Percentiles rank a stretch among this genome's conserved stretches.
These are phyloP conservation scores for Smittia aterrima DNA, from an alignment of 2,888 invertebrate genomes.

Conservation along the genomic window DNA sequence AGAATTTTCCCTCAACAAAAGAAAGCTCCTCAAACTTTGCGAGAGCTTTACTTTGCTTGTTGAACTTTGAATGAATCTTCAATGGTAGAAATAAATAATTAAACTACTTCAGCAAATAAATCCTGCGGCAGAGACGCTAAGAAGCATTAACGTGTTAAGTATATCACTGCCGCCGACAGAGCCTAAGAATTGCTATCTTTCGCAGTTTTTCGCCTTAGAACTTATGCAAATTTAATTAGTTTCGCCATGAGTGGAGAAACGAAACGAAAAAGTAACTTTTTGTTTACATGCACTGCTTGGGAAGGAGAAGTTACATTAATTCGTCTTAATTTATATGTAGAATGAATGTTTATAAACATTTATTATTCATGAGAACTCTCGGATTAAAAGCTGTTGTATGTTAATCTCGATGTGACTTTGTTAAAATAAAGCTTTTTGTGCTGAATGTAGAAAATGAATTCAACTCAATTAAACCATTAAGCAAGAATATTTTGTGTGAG, in stretches of 20 bases:
- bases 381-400: slow-evolving; percentile 25
- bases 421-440: no score
- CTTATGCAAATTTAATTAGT: slow-evolving; percentile 29
- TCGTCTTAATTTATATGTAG: slow-evolving; percentile 18
- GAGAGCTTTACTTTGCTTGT: no score
- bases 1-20: no score
- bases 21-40: no score
- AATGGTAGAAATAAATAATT: not conserved
- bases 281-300: not conserved
- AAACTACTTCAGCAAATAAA: not conserved
- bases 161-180: no score
- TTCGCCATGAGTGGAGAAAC: not conserved
- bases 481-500: no score
- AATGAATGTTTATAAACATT: slow-evolving; percentile 13
- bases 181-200: no score
- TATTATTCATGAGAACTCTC: slow-evolving; percentile 13
- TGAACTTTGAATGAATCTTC: no score
- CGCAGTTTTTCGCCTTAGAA: not conserved
- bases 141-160: slow-evolving; percentile 1
- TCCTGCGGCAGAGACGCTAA: not conserved
- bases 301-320: slow-evolving; percentile 12
- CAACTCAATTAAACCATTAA: no score
- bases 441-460: not conserved
- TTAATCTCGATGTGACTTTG: not conserved
- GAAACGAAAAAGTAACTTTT: slow-evolving; percentile 10